Percentiles rank a stretch among this genome's conserved stretches.
Evolutionary conservation across 2,888 invertebrate species (phyloP).

Genomic region (Pseudococcus jackbeardsleyi): DNA sequence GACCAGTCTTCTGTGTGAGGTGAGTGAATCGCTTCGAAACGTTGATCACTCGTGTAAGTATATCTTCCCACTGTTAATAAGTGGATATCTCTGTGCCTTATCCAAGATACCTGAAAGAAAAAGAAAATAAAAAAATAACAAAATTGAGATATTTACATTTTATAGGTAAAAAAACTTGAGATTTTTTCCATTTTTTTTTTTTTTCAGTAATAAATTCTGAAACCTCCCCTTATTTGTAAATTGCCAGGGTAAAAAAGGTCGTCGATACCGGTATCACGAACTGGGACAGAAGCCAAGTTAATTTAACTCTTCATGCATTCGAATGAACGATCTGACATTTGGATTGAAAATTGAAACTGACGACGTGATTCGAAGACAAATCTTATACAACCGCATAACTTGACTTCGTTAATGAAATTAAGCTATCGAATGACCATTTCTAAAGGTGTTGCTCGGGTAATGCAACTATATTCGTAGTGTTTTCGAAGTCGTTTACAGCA

Average conservation of each 20-base stretch:
- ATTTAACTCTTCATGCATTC: constrained; percentile 41
- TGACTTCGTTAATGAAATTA: constrained; percentile 42
- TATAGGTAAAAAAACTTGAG: not conserved
- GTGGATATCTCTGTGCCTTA: constrained; percentile 82
- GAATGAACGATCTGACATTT: constrained; percentile 55
- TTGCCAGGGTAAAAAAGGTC: constrained; percentile 33
- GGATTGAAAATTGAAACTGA: constrained; percentile 29
- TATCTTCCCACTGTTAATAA: constrained; percentile 81
- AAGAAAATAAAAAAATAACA: constrained; percentile 66
- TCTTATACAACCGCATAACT: constrained; percentile 8
- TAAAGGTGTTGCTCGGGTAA: not conserved
- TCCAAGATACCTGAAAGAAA: constrained; percentile 81
- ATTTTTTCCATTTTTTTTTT: not conserved
- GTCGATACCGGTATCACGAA: constrained; percentile 56
- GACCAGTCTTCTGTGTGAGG: constrained; percentile 92
- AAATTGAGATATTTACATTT: not conserved
- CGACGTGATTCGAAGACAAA: constrained; percentile 57
- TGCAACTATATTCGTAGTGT: not conserved
- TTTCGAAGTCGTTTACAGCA: not conserved
- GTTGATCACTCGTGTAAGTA: constrained; percentile 86
- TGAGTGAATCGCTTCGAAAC: constrained; percentile 87
- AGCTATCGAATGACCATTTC: not conserved
- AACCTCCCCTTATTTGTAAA: not conserved
- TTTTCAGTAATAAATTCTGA: not conserved
- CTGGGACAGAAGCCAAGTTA: constrained; percentile 58